Percentiles rank a stretch among this genome's conserved stretches.
These are phyloP conservation scores for Melitaea cinxia DNA, from an alignment of 1,140 invertebrate species.

Conservation along the genomic window DNA sequence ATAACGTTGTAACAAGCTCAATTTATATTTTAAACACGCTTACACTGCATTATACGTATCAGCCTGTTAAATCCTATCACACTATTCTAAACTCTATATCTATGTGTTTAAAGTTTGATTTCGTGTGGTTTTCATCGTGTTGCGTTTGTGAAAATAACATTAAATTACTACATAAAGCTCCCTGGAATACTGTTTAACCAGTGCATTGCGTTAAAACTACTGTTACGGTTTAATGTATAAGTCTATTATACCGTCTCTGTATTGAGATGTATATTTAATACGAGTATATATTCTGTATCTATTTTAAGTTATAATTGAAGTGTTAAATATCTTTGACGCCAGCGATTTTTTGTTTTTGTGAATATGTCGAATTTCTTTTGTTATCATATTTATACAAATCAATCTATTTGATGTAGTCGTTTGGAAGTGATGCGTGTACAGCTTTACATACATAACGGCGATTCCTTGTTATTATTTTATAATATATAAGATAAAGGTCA, in stretches of 20 bases:
- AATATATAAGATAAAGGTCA: too few relatives aligned
- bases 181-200: slow-evolving; percentile 27
- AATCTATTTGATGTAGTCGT: too few relatives aligned
- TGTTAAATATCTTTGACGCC: too few relatives aligned
- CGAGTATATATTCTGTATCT: too few relatives aligned
- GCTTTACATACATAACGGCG: too few relatives aligned
- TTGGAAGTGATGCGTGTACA: too few relatives aligned
- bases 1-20: slow-evolving; percentile 23
- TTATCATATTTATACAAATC: too few relatives aligned
- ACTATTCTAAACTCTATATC: background rate
- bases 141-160: slow-evolving; percentile 19
- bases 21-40: slow-evolving; percentile 41
- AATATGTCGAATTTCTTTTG: too few relatives aligned
- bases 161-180: slow-evolving; percentile 31
- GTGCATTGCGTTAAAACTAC: slow-evolving; percentile 31
- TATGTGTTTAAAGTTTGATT: background rate
- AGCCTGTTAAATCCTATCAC: background rate
- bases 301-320: too few relatives aligned
- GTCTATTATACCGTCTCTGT: background rate
- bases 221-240: slow-evolving; percentile 18
- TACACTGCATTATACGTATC: slow-evolving; percentile 28
- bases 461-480: too few relatives aligned
- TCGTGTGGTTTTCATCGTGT: background rate
- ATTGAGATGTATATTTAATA: background rate
- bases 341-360: too few relatives aligned